phyloP scores from a whole-genome alignment of 64 coral and sea anemone genomes.

The Actinia tenebrosa region DNA sequence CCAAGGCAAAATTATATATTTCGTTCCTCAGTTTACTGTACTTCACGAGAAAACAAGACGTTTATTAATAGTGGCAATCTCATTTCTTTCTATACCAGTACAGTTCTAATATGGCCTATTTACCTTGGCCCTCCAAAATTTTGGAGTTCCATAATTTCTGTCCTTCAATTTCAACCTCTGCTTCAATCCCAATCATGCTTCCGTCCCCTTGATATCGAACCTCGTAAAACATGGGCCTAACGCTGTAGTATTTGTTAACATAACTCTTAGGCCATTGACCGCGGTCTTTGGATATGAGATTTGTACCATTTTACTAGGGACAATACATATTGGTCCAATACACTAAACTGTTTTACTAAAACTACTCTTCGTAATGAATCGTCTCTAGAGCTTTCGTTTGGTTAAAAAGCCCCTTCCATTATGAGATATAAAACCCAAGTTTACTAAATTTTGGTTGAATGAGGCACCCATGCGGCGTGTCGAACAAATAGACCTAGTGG shows the following conservation, averaged over 20 bases:
- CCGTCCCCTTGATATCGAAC: background rate
- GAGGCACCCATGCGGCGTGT: background rate
- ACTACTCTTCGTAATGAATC: background rate
- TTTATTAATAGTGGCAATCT: background rate
- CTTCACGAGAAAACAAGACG: background rate
- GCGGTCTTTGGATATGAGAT: background rate
- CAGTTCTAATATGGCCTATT: background rate
- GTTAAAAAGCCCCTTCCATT: background rate
- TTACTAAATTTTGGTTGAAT: background rate
- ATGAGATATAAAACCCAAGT: background rate
- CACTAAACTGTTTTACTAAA: background rate
- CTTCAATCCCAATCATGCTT: background rate
- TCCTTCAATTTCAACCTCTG: background rate
- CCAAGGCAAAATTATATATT: background rate
- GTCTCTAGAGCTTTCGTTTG: background rate
- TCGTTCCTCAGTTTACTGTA: background rate
- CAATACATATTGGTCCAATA: background rate
- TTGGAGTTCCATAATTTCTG: background rate
- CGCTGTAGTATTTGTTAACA: background rate
- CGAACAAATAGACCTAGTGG: background rate
- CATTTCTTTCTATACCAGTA: background rate
- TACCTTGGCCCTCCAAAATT: background rate
- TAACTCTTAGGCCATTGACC: background rate
- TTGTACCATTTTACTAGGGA: background rate
- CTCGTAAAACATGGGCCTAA: background rate